phyloP scores from a whole-genome alignment of 2,888 invertebrate species.

The Archips crataeganus region DNA sequence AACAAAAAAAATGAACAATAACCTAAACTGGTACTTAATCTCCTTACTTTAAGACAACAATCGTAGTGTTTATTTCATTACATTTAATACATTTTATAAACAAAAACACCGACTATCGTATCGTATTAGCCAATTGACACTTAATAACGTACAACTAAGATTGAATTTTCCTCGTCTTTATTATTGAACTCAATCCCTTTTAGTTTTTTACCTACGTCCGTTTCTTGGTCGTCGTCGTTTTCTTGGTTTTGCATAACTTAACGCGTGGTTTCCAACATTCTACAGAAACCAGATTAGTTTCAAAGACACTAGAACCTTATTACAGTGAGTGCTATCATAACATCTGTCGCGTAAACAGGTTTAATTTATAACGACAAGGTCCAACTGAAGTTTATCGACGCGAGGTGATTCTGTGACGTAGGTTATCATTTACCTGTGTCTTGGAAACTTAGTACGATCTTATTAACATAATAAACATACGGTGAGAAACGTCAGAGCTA shows the following conservation, averaged over 20 bases:
- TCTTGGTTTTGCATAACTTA: not conserved
- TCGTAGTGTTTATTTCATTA: not conserved
- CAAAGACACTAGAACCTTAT: not conserved
- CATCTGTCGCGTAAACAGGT: not conserved
- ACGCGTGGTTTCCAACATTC: not conserved
- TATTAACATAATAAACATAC: not conserved
- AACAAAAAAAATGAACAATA: not conserved
- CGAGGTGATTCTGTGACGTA: slow-evolving; percentile 11
- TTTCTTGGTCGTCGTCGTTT: not conserved
- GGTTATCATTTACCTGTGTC: not conserved
- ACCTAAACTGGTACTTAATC: not conserved
- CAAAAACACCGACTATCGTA: not conserved
- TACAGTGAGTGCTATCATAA: not conserved
- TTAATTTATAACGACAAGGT: not conserved
- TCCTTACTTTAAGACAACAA: not conserved
- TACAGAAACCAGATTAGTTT: not conserved
- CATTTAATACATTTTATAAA: not conserved
- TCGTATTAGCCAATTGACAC: not conserved
- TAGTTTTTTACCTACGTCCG: not conserved
- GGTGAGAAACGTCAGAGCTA: not conserved
- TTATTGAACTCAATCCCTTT: not conserved
- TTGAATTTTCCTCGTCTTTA: not conserved
- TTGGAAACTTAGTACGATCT: not conserved
- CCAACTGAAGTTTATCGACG: not conserved
- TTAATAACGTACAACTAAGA: not conserved